Base-by-base conservation (phyloP, 2,888 invertebrate genomes). In the Trisateles emortualis region DNA sequence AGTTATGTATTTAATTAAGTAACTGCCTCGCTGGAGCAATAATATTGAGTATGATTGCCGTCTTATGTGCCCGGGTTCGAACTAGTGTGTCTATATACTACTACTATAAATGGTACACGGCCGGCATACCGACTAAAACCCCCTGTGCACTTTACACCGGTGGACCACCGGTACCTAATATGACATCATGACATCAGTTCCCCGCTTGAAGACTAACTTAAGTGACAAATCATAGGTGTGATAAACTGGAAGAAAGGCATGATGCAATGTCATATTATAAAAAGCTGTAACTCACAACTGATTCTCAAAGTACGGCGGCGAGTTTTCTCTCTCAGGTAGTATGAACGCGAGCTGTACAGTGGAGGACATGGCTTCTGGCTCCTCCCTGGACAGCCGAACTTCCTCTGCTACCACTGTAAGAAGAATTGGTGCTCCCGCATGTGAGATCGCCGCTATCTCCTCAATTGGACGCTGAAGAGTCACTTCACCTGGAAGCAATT, bases 341-440 rank as follows among this genome's bases (percentile, higher is more conserved):
- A 97, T 95, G 68, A 98, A 95, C 9, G 97, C 98, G 51, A 98
- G 94, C 79, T 96, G 96, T 4, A 97, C 97, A 0, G 96, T 96
- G 0, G 96, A 95, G 17, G 97, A 96, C 94, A 96, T 96, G 16
- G 97, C 96, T 62, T 96, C 95, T 9, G 95, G 96, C 69, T 96
- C 96, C 60, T 95, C 94, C 61, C 95, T 94, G 52, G 94, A 94
- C 61, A 95, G 90, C 68, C 96, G 94, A 57, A 98, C 96, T 88
- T 98, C 98, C 83, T 97, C 97, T 2, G 98, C 98, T 43, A 97
- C 95, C 45, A 98, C 96, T 0, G 96, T 97, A 59, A 98, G 93
- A 42, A 97, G 93, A 50, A 98, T 96, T 1, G 98, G 97, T 50
- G 97, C 96, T 44, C 96, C 96, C n/a, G 96, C 95, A 77, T 96